Conservation (phyloP, 2,113 vertebrate genomes). For the Hiodon tergisus region DNA sequence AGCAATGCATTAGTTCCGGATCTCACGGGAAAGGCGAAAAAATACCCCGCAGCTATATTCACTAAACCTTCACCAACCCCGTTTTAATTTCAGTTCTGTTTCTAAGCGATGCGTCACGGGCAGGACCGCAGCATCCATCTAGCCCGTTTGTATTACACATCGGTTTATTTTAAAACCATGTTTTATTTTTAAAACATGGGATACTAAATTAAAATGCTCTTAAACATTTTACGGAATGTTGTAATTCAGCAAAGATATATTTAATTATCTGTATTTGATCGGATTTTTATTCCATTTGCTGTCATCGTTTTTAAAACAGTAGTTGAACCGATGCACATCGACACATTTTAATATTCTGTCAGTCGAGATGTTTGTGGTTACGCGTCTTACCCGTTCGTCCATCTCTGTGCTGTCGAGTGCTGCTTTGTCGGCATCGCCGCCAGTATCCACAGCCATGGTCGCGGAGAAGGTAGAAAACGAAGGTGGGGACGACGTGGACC, state of each 20-base stretch:
- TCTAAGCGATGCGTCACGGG: slow-evolving; percentile 23
- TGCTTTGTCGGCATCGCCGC: slow-evolving; percentile 20
- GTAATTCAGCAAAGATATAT: neutral
- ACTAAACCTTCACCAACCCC: neutral
- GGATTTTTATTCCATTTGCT: neutral
- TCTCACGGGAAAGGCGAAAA: neutral
- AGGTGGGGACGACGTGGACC: slow-evolving; percentile 5
- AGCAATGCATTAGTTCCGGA: neutral
- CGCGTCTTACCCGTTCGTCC: slow-evolving; percentile 47
- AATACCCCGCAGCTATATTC: slow-evolving; percentile 6
- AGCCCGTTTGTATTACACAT: neutral
- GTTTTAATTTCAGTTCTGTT: slow-evolving; percentile 2
- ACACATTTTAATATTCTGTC: neutral
- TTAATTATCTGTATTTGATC: neutral
- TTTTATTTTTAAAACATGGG: neutral
- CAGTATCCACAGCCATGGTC: slow-evolving; percentile 47
- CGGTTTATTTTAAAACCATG: neutral
- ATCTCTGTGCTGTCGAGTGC: slow-evolving; percentile 51
- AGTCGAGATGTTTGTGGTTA: neutral
- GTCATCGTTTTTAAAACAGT: neutral
- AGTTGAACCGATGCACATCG: neutral
- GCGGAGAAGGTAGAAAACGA: slow-evolving; percentile 42
- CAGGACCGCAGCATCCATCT: slow-evolving; percentile 9
- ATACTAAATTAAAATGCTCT: too few species aligned
- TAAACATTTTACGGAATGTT: too few species aligned